Base-by-base conservation (phyloP, 2,113 vertebrate species). In the Seriola rivoliana region DNA sequence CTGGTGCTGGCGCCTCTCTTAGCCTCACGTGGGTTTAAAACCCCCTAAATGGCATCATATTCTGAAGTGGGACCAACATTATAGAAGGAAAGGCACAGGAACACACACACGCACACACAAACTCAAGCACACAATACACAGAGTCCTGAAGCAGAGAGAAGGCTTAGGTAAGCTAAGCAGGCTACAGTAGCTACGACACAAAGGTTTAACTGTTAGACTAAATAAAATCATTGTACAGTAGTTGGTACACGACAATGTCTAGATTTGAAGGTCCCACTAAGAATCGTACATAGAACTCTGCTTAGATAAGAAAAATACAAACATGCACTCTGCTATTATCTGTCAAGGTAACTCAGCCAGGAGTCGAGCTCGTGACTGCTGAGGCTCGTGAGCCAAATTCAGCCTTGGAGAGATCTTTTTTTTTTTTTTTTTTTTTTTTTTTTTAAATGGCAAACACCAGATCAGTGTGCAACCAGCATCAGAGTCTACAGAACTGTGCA, bases 171-270 rank as follows among this genome's bases (percentile, higher is more conserved):
- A 92, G 91, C 92, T 92, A 94, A 93, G 90, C 92, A 92, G 92
- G 93, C 94, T 94, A 94, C 92, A 89, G 90, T 92, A 94, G 92
- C 94, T 94, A 94, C 93, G 89, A 94, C 93, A 94, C 92, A 91
- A 93, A 93, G 78, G 85, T 93, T 91, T 81, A 92, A 88, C 87
- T 87, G 75, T 83, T 78, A 88, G 85, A 90, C 89, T 85, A 92
- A 93, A 91, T 91, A 44, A 92, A 92, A 91, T 93, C 69, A 90
- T 94, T 80, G 75, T 92, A 92, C 90, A 93, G 88, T 82, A 89
- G 87, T 90, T 91, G 85, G 84, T 92, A 84, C 91, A 88, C 75
- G 63, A 92, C 89, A 88, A 89, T 88, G 88, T 90, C 90, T 92
- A 91, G 55, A 85, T 90, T 69, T 89, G 89, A 91, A 91, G 93